These are phyloP conservation scores for Anniella stebbinsi DNA, from an alignment of 2,797 vertebrate species.

Conservation along the genomic window DNA sequence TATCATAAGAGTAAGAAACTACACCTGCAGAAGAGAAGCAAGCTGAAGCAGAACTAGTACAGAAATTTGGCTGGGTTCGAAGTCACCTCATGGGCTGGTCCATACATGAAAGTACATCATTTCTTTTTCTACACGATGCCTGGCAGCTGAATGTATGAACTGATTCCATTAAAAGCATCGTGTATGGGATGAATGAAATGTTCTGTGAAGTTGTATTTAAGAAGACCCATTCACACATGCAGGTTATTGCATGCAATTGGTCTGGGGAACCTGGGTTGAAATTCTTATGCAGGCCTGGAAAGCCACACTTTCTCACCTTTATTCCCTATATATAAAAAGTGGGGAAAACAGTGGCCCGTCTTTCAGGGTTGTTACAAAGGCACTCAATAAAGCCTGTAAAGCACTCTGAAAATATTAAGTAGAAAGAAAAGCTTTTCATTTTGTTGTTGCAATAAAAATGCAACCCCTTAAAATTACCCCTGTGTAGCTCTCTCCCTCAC, in stretches of 20 bases:
- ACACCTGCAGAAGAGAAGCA: background rate
- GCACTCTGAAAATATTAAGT: background rate
- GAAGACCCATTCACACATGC: background rate
- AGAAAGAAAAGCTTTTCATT: background rate
- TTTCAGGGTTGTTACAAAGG: background rate
- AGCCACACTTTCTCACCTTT: background rate
- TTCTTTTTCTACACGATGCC: background rate
- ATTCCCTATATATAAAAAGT: background rate
- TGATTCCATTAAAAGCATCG: background rate
- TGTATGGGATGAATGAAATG: background rate
- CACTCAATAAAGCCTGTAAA: background rate
- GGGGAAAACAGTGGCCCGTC: background rate
- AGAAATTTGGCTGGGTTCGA: background rate
- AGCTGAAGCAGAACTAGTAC: background rate
- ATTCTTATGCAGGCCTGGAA: background rate
- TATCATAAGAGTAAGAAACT: background rate
- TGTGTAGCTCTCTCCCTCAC: background rate
- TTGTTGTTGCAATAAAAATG: background rate
- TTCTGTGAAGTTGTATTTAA: background rate
- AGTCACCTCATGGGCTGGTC: background rate
- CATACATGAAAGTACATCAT: too few species aligned
- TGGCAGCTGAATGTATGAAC: background rate
- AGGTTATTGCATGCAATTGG: background rate
- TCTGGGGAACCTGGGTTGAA: background rate
- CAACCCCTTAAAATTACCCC: background rate